Base-by-base conservation (phyloP, 2,888 invertebrate genomes). In the Pegoplata infirma region DNA sequence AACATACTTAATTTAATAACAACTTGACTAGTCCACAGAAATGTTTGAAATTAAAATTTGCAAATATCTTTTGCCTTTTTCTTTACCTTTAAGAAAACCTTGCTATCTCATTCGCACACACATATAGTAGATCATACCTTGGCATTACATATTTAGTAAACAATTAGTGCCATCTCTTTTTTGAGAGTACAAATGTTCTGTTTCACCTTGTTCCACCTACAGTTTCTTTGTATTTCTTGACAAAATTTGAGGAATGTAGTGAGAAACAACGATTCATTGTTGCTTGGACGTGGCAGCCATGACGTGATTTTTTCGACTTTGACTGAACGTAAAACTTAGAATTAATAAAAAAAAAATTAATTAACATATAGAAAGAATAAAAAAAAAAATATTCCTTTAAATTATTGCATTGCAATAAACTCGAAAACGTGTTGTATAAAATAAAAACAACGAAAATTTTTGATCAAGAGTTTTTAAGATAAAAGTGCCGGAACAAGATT, bases 231-330 rank as follows among this genome's bases (percentile, higher is more conserved):
- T 63, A 66, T 76, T 80, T 64, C 10, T 77, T 71, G 69, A 17
- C 32, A 51, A 79, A 79, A 63, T 58, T 67, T 51, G 80, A 83
- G 84, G 82, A 82, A 83, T 76, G 82, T 66, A 69, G 55, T 86
- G 82, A 83, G 84, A 86, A 85, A 83, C 82, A 81, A 86, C 88
- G 83, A 86, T 87, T 88, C 87, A 88, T 88, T 88, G 88, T 88
- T 88, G 88, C 88, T 88, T 89, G 88, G 87, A 88, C 88, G 88
- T 88, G 88, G 88, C 88, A 88, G 88, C 88, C 88, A 88, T 88
- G 89, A 88, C 88, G 88, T 88, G 89, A 88, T 88, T 88, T 79
- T 40, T 87, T 84, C 85, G 83, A 87, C 84, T 85, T 87, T 86
- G 82, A 85, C 83, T 85, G 81, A 63, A 58, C 71, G 56, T 56